Base-by-base conservation (phyloP, 1,140 invertebrate genomes). In the Ostrea denselamellosa region DNA sequence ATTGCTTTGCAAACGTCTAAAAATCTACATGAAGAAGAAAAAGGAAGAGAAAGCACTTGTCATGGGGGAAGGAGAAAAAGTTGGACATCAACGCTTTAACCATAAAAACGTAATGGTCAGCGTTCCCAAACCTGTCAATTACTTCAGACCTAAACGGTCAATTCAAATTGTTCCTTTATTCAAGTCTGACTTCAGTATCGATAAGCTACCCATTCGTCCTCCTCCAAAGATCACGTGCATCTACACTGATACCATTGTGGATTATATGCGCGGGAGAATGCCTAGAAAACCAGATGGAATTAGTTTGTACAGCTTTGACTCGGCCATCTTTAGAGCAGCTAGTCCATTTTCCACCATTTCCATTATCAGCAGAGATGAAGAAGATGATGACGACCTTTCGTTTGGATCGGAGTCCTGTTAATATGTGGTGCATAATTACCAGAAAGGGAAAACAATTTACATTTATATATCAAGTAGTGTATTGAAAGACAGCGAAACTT, bases 251-350 rank as follows among this genome's bases (percentile, higher is more conserved):
- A 34, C 86, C 7, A 51, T 89, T 0, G 89, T 87, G n/a, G 86
- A 87, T 58, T 89, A 89, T 54, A 86, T 89, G 86, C 53, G 81
- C 53, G 89, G 85, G 8, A 58, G 62, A 8, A 53, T 89, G 7
- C 89, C 88, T 12, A 85, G 86, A 25, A 12, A 85, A 71, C 84
- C 86, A 22, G 86, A 85, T 10, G 86, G 84, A 22, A 34, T 85
- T 0, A 89, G 89, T 71, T 51, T 89, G 8, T 89, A 89, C 44
- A 89, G 89, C 58, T 87, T 89, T 58, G 71, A 87, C 58, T 85
- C 89, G 12, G 86, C 84, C 17, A 54, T 88, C 25, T 71, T 85
- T 56, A n/a, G 82, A n/a, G 44, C 82, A 3, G 25, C 9, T 22
- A 53, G 44, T 83, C 82, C 82, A 28, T 25, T 77, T 9, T 77